phyloP scores from a whole-genome alignment of 2,113 vertebrate genomes.

The Nothoprocta pentlandii region DNA sequence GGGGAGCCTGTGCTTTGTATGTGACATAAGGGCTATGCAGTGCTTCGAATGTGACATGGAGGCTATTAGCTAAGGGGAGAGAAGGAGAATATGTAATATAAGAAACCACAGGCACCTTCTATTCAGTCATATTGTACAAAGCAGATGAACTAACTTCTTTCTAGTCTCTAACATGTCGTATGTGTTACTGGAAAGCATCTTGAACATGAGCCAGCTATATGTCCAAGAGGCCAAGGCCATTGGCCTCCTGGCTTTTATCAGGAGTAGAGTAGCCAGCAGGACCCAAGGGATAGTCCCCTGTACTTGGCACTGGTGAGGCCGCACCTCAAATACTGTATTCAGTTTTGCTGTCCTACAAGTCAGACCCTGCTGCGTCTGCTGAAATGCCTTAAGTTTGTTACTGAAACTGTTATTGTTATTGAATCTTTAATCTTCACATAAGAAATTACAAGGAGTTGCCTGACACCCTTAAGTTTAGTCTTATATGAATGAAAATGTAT shows the following conservation, averaged over 20 bases:
- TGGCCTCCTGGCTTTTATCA: no score
- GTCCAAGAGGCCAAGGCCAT: no score
- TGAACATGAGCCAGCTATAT: not conserved
- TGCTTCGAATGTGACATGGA: not conserved
- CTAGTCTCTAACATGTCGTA: not conserved
- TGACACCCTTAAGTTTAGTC: not conserved
- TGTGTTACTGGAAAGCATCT: not conserved
- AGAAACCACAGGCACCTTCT: not conserved
- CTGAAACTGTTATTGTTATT: not conserved
- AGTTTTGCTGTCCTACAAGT: not conserved
- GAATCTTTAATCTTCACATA: not conserved
- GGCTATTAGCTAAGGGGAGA: not conserved
- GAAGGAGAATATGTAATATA: not conserved
- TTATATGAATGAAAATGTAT: not conserved
- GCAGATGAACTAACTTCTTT: not conserved
- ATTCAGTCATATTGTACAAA: not conserved
- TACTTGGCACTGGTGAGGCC: no score
- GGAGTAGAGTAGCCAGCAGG: no score
- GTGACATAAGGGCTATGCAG: not conserved
- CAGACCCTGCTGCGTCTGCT: not conserved
- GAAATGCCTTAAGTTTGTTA: not conserved
- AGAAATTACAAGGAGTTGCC: not conserved
- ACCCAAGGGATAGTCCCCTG: no score
- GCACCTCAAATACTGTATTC: no score
- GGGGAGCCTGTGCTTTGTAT: not conserved